Evolutionary conservation across 2,888 invertebrate genomes (phyloP), one percentile per base, ranked within the genome.

Genomic region (Isoperla grammatica): DNA sequence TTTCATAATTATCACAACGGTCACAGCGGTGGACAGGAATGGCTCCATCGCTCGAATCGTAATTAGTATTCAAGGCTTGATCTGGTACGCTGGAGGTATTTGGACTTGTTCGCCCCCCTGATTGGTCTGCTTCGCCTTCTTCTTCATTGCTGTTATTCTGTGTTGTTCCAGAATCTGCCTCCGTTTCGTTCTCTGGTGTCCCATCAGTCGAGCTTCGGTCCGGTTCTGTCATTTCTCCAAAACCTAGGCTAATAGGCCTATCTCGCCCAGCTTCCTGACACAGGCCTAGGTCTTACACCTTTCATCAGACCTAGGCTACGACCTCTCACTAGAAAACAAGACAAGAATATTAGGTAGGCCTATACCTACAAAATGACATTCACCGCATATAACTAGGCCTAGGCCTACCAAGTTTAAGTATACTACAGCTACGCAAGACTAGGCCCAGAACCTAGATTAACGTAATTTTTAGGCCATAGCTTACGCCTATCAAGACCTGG

Each of bases 1-100:
- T 87, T 76, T 90, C 91, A 74, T 90, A 92, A 71, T 82, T 85
- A 71, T 90, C 89, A 76, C 91, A 92, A 65, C 87, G 83, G 68
- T 88, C 88, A 76, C 90, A 90, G 56, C 70, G 67, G 54, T 68
- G 66, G 19, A 67, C 63, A 8, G 74, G 75, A 56, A 76, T 75
- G 40, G 75, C 74, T 61, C 79, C 78, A 69, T 81, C 81, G 61
- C 79, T 74, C 57, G 79, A 79, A 68, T 82, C 81, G 70, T 81
- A 81, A 71, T 80, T 80, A 13, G 78, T 78, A 70, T 76, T 79
- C 40, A 79, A 75, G 56, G 76, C 78, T 42, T 62, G 60, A 49
- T 63, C 63, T 2, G 63, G 63, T 22, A 46, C 61, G 23, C 61
- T 61, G 8, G 59, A 59, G n/a, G 59, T 50, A 50, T 60, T 37